Conservation (phyloP, 2,113 vertebrate species). For the Channa argus region DNA sequence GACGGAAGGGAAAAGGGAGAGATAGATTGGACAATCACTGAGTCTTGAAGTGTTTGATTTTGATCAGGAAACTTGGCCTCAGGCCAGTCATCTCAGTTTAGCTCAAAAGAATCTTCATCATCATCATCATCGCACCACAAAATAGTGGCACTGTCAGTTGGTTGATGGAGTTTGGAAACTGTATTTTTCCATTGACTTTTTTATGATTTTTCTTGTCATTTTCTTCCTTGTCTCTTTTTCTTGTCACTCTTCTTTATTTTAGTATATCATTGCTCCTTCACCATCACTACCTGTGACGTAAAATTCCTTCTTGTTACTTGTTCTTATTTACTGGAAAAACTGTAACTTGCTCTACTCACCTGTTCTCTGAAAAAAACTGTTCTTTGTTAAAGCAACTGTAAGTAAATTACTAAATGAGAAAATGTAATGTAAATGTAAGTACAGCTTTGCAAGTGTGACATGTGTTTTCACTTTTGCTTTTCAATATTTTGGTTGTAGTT, state of each 20-base stretch:
- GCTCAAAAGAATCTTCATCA: slow-evolving; percentile 9
- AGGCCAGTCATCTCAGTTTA: slow-evolving; percentile 15
- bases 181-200: not conserved
- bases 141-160: slow-evolving; percentile 5
- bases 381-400: too few species aligned
- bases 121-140: slow-evolving; percentile 6
- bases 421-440: too few species aligned
- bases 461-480: too few species aligned
- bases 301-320: not conserved
- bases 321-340: not conserved
- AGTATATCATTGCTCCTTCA: not conserved
- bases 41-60: slow-evolving; percentile 50
- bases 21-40: slow-evolving; percentile 43
- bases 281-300: not conserved
- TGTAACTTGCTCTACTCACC: too few species aligned
- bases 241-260: not conserved
- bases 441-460: too few species aligned
- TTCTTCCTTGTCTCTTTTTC: not conserved
- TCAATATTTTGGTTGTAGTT: too few species aligned
- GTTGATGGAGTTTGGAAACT: slow-evolving; percentile 20
- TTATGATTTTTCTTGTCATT: slow-evolving; percentile 7
- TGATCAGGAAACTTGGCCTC: slow-evolving; percentile 17
- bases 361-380: too few species aligned
- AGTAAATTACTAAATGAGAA: too few species aligned
- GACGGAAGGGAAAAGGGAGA: not conserved